Conservation (phyloP, 2,797 vertebrate species). For the Crotalus adamanteus region DNA sequence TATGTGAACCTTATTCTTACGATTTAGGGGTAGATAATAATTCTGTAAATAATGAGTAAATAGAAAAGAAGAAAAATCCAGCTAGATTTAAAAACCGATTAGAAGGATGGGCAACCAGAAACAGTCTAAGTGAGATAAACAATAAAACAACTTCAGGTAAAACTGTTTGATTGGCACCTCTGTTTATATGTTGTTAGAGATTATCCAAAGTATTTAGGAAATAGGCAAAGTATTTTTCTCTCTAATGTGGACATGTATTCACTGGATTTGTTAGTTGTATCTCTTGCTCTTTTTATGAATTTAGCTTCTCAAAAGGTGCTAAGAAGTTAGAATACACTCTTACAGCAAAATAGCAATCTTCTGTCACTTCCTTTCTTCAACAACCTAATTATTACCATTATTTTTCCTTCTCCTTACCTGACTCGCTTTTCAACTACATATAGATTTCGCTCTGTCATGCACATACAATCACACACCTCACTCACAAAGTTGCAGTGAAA, state of each 20-base stretch:
- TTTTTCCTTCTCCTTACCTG: neutral
- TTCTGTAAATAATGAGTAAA: neutral
- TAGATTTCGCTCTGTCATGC: neutral
- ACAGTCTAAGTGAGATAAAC: neutral
- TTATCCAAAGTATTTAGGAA: neutral
- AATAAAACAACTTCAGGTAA: neutral
- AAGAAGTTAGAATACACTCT: neutral
- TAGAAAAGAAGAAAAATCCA: neutral
- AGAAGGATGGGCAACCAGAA: neutral
- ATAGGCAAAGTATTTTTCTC: neutral
- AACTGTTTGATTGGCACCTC: neutral
- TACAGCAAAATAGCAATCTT: neutral
- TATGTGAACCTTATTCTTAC: neutral
- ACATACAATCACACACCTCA: neutral
- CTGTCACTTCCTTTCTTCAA: neutral
- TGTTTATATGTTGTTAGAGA: neutral
- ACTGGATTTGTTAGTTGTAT: neutral
- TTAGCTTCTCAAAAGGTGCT: neutral
- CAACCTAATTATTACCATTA: neutral
- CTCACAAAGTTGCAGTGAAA: neutral
- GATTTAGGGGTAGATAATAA: neutral
- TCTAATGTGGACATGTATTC: neutral
- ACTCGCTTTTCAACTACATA: neutral
- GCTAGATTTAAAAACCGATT: neutral
- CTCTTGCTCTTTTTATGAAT: neutral